Base-by-base conservation (phyloP, 2,113 vertebrate species). In the Strigops habroptila region DNA sequence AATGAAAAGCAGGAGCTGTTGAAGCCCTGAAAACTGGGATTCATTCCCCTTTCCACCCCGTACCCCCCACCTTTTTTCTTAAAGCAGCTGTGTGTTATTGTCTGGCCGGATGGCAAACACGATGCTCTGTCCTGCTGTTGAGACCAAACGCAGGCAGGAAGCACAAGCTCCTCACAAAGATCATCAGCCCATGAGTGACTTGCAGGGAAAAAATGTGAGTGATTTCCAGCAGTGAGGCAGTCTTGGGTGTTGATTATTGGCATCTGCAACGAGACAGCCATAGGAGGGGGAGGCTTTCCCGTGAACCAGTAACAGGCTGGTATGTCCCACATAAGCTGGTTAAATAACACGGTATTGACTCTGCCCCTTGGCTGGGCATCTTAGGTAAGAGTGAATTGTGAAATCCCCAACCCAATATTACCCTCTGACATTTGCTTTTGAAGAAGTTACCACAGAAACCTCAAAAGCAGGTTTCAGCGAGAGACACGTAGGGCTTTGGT, bases 381-480 rank as follows among this genome's bases (percentile, higher is more conserved):
- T 97, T 96, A 96, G 95, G 96, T 97, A 97, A 96, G 91, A 97
- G 92, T 73, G 53, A 93, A 80, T 97, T 97, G 91, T 93, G 96
- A 94, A 97, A 97, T 96, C 73, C 33, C 63, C 91, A 93, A 87
- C 74, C 62, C 91, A 94, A 4, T 87, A 95, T 95, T 95, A 93
- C 81, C 28, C 86, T 95, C 86, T 85, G 83, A 95, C 86, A 96
- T 88, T 70, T 91, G 96, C 96, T 97, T 96, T 97, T 96, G 92
- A 96, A 97, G 96, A 97, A 97, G 92, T 92, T 95, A 96, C 93
- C 95, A 93, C 96, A 96, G 93, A 96, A 97, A 95, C 96, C 96
- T 96, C 96, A 96, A 96, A 96, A 96, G 92, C 88, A 96, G 96
- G 96, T 95, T 96, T 96, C 93, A 93, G 78, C 2, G 9, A 95